Evolutionary conservation across 2,113 vertebrate species (phyloP), one percentile per base, ranked within the genome.

Genomic region (Ia io): DNA sequence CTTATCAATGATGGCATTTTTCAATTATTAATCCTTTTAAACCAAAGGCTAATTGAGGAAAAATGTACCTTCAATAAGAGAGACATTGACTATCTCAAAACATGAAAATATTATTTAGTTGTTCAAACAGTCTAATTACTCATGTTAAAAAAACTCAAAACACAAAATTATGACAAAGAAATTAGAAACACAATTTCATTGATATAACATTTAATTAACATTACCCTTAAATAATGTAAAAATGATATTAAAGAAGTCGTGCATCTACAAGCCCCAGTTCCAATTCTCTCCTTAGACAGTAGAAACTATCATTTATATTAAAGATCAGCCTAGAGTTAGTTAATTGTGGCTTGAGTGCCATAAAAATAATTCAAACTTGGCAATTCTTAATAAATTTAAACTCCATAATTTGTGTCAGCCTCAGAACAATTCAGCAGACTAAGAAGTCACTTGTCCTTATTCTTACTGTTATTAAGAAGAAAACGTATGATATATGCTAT

Each of bases 311-410:
- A 95, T 91, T 97, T 97, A 93, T 91, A 92, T 40, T 86, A 88
- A 97, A 94, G 92, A 97, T 90, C 71, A 96, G 16, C 14, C 63
- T 61, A 77, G 90, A 95, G 89, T 96, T 94, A 94, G 87, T 96
- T 97, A 96, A 98, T 94, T 97, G 91, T 93, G 85, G 42, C 47
- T 95, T 80, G 42, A 94, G 44, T 84, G 51, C n/a, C 83, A 95
- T 97, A 95, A 94, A 96, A 97, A 96, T 96, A 97, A 97, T 95
- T 97, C 83, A 97, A 85, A 96, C 16, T 74, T 95, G 71, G 80
- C 65, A 92, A 97, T 87, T 94, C 79, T 96, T 95, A 96, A 97
- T 97, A 95, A 92, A 98, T 96, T 84, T 90, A 73, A 95, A 93
- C 35, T 87, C 73, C 94, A 49, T 92, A 93, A 96, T 96, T 95